Conservation (phyloP, 1,140 invertebrate genomes). For the Neelides sp. region DNA sequence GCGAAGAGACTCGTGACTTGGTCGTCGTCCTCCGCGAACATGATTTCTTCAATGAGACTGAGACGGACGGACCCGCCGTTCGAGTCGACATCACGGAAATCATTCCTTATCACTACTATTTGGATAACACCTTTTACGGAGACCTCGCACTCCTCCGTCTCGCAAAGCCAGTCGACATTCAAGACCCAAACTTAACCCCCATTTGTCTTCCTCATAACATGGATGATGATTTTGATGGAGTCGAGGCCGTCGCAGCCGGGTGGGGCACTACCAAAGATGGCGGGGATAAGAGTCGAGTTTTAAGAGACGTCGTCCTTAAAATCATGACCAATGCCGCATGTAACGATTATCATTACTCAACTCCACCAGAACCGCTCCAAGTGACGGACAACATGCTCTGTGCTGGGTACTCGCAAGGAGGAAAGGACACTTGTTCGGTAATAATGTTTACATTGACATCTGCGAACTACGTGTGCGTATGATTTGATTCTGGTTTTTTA, state of each 20-base stretch:
- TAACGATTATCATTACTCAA: conserved; percentile 22
- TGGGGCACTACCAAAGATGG: conserved; percentile 28
- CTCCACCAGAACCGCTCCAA: conserved; percentile 20
- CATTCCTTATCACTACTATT: conserved; percentile 27
- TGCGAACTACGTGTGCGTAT: too few relatives aligned
- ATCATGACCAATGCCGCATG: conserved; percentile 23
- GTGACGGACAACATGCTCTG: conserved; percentile 30
- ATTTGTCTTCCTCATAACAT: conserved; percentile 21
- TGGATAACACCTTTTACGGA: conserved; percentile 28
- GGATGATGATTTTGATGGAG: conserved; percentile 11
- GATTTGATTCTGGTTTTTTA: too few relatives aligned
- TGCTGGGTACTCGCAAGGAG: conserved; percentile 27
- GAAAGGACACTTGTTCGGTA: conserved; percentile 25
- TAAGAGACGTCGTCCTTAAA: conserved; percentile 22
- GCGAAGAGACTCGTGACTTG: conserved; percentile 24
- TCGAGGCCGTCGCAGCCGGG: conserved; percentile 27
- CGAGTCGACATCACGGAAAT: conserved; percentile 16
- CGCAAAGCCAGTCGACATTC: conserved; percentile 19
- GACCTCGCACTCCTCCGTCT: conserved; percentile 21
- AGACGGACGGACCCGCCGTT: conserved; percentile 18
- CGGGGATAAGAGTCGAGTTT: conserved; percentile 18
- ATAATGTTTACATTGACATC: neutral
- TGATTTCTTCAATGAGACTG: conserved; percentile 23
- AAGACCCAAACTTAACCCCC: conserved; percentile 14
- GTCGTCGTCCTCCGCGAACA: conserved; percentile 26